A percentile compares a stretch with the other conserved stretches of the same genome.
Conservation (phyloP, 2,113 vertebrate species). For the Phycodurus eques region DNA sequence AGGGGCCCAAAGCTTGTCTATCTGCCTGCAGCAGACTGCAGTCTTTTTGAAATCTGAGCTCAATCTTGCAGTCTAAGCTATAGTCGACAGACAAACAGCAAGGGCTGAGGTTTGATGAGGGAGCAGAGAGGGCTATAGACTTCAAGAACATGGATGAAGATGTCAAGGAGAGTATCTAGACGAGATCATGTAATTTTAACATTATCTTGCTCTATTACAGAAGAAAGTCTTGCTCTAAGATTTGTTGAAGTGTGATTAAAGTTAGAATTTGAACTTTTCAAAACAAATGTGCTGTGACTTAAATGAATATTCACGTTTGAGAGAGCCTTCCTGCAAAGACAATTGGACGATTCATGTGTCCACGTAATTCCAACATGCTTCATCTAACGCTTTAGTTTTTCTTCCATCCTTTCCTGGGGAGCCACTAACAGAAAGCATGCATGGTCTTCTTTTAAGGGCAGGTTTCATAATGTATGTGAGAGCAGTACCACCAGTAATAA, state of each 20-base stretch:
- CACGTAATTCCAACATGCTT: not conserved
- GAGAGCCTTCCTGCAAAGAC: not conserved
- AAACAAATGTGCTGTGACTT: not conserved
- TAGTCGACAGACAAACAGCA: conserved; percentile 27
- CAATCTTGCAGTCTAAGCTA: conserved; percentile 22
- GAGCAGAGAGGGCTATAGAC: conserved; percentile 22
- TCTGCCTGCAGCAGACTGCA: conserved; percentile 50
- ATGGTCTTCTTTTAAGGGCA: conserved; percentile 34
- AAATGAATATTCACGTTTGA: not conserved
- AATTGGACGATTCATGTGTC: not conserved
- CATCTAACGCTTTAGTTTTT: not conserved
- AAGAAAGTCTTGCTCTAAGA: conserved; percentile 1
- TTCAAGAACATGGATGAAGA: conserved; percentile 28
- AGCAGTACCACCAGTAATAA: conserved; percentile 2
- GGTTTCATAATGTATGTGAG: not conserved
- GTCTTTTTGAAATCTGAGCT: conserved; percentile 66
- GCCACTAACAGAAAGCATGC: conserved; percentile 23
- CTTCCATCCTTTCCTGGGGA: conserved; percentile 21
- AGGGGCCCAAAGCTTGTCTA: conserved; percentile 46
- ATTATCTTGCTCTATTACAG: conserved; percentile 8
- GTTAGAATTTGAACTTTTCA: not conserved
- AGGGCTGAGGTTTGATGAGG: conserved; percentile 34
- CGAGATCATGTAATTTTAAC: conserved; percentile 1
- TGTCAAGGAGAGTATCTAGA: conserved; percentile 5
- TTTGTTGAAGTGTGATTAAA: conserved; percentile 9